Base-by-base conservation (phyloP, 2,113 vertebrate genomes). In the Electrona antarctica region DNA sequence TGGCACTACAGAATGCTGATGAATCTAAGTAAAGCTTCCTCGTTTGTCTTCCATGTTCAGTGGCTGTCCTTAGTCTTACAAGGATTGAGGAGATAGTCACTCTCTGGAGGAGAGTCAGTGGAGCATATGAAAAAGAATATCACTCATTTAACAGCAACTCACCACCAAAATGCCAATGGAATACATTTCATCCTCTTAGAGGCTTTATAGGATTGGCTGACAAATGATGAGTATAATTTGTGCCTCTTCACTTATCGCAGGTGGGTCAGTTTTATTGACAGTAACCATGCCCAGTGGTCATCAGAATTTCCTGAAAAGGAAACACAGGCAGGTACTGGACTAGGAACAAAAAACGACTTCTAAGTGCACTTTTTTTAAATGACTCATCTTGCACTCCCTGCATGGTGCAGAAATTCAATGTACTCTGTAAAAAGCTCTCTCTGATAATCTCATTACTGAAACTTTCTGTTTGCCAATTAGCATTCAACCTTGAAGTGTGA, bases 401-500 rank as follows among this genome's bases (percentile, higher is more conserved):
- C 2, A 21, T 71, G 60, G 52, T 69, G 73, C 56, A 72, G 62
- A 21, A 51, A 57, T 62, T 71, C 21, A 75, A 0, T 71, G 77
- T 81, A 29, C 71, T 77, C 84, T 74, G 81, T 60, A 76, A 71
- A 82, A 50, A 54, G 50, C 41, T 76, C 45, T 48, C 64, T 68
- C 41, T 81, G 71, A 88, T 70, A 72, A 74, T 73, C 46, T 81
- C 75, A 81, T 85, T 86, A 81, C 63, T 58, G 69, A 67, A 64
- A 75, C 61, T 82, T 79, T 77, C 41, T 60, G 64, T 77, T 77
- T 78, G 57, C 76, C 78, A 76, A 74, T 88, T 81, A 88, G 78
- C 68, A 73, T 81, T 85, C 85, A 79, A 89, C 85, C 87, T 90
- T 87, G 87, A 82, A 76, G 82, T 88, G 69, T 81, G 70, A 65